Conservation (phyloP, 2,888 invertebrate genomes). For the Clistopyga incitator region DNA sequence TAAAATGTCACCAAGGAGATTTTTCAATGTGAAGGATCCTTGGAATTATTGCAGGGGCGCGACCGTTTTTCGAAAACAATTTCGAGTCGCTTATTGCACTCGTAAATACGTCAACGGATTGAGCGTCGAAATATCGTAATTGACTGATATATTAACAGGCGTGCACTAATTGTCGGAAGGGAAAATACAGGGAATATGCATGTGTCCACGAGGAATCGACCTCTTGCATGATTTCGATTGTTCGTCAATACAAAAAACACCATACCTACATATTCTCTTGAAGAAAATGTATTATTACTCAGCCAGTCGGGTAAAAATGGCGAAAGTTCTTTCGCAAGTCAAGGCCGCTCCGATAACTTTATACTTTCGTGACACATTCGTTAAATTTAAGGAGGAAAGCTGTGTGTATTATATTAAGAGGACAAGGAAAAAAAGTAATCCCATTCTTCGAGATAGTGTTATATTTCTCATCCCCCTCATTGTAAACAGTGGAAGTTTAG, state of each 20-base stretch:
- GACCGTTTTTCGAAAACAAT: neutral
- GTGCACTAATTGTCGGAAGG: conserved; percentile 20
- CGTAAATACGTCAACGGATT: neutral
- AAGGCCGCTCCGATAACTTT: conserved; percentile 22
- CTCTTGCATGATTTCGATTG: neutral
- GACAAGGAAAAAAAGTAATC: conserved; percentile 42
- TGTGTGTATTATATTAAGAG: conserved; percentile 48
- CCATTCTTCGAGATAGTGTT: conserved; percentile 36
- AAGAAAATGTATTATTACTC: conserved; percentile 11
- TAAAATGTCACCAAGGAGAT: neutral
- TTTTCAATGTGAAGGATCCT: neutral
- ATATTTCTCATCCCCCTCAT: conserved; percentile 47
- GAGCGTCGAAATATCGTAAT: conserved; percentile 10
- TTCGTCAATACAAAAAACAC: neutral
- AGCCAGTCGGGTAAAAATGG: conserved; percentile 15
- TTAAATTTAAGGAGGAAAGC: conserved; percentile 31
- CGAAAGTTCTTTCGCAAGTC: conserved; percentile 18
- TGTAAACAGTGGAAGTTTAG: conserved; percentile 77
- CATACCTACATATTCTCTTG: conserved; percentile 21
- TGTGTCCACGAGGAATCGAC: conserved; percentile 1
- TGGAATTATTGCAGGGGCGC: neutral
- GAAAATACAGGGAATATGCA: conserved; percentile 11
- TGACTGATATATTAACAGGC: conserved; percentile 26
- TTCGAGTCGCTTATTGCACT: neutral
- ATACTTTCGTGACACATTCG: conserved; percentile 31